Evolutionary conservation across 1,140 invertebrate genomes (phyloP).

Genomic region (Trinorchestia longiramus): DNA sequence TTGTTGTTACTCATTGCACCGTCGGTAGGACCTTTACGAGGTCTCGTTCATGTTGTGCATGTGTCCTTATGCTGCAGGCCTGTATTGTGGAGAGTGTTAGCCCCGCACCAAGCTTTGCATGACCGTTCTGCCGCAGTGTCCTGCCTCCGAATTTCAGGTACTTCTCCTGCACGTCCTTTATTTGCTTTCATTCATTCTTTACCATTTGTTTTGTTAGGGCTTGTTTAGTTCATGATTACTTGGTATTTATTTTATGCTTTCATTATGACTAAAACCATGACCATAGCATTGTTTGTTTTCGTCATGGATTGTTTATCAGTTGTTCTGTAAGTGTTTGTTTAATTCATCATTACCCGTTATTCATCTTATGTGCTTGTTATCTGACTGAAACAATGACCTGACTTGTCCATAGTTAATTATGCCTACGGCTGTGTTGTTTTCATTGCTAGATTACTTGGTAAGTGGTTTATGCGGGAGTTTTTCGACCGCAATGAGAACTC

Average conservation of each 20-base stretch:
- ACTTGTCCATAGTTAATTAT: too few species aligned
- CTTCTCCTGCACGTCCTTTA: not conserved
- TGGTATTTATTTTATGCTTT: not conserved
- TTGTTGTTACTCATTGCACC: not conserved
- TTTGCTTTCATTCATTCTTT: not conserved
- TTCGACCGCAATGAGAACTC: too few species aligned
- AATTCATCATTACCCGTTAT: too few species aligned
- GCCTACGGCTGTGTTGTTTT: too few species aligned
- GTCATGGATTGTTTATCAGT: too few species aligned
- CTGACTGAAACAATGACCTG: too few species aligned
- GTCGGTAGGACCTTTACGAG: not conserved
- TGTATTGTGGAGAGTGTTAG: not conserved
- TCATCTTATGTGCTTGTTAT: too few species aligned
- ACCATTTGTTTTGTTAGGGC: not conserved
- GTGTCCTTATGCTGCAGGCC: slow-evolving; percentile 2
- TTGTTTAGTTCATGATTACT: not conserved
- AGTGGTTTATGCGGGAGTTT: too few species aligned
- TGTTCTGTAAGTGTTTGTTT: too few species aligned
- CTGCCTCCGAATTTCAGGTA: not conserved
- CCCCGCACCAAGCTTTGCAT: slow-evolving; percentile 20
- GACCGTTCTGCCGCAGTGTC: not conserved
- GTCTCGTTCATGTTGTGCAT: not conserved
- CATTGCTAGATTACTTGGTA: too few species aligned
- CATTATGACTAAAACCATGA: too few species aligned
- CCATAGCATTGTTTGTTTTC: too few species aligned